Percentiles rank a stretch among this genome's conserved stretches.
phyloP scores from a whole-genome alignment of 2,888 invertebrate genomes.

The Agapostemon virescens region DNA sequence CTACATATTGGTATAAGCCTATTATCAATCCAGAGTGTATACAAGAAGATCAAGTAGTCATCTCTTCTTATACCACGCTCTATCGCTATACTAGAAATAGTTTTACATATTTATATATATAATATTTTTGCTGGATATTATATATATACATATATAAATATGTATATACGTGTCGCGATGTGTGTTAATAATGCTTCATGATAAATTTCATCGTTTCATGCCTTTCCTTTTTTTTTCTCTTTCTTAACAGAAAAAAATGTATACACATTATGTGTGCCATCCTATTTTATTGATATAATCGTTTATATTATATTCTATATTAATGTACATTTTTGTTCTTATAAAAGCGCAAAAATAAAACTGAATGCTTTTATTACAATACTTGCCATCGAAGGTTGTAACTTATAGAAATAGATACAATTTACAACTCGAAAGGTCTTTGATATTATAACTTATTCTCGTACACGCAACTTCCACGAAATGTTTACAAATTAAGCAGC shows the following conservation, averaged over 20 bases:
- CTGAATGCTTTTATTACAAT: slow-evolving; percentile 75
- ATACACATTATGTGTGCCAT: slow-evolving; percentile 74
- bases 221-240: slow-evolving; percentile 25
- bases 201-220: slow-evolving; percentile 47
- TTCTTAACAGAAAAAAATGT: slow-evolving; percentile 69
- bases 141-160: slow-evolving; percentile 67
- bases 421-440: slow-evolving; percentile 72
- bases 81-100: slow-evolving; percentile 68
- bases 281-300: slow-evolving; percentile 77
- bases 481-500: slow-evolving; percentile 65
- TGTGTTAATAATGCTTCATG: slow-evolving; percentile 63
- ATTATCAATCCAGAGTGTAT: slow-evolving; percentile 68
- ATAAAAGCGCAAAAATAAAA: slow-evolving; percentile 78
- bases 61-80: slow-evolving; percentile 69
- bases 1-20: slow-evolving; percentile 77
- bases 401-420: slow-evolving; percentile 78
- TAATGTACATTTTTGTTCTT: slow-evolving; percentile 79
- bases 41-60: slow-evolving; percentile 69
- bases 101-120: slow-evolving; percentile 70
- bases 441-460: slow-evolving; percentile 69
- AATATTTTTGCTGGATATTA: slow-evolving; percentile 63
- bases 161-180: slow-evolving; percentile 55
- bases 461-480: slow-evolving; percentile 63
- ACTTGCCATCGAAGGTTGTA: slow-evolving; percentile 67
- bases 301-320: slow-evolving; percentile 78